Base-by-base conservation (phyloP, 2,888 invertebrate genomes). In the Agrochola lychnidis region DNA sequence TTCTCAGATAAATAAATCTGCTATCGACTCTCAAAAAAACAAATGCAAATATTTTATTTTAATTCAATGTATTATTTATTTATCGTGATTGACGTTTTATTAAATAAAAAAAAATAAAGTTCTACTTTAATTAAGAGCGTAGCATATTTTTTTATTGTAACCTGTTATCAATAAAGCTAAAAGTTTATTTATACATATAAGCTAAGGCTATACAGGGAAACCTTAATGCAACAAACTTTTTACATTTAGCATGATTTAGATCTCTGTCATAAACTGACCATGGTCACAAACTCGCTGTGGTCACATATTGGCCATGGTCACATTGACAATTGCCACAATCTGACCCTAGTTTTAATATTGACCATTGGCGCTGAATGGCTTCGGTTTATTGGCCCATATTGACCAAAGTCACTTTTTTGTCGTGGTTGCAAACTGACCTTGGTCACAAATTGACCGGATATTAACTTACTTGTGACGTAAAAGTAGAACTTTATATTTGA, bases 141-240 rank as follows among this genome's bases (percentile, higher is more conserved):
- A 48, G 5, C 2, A 62, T 45, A n/a, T 59, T 59, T 48, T 48
- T 57, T 57, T 36, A 40, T 62, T 51, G 22, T 51, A 57, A 62
- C n/a, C n/a, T 68, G 36, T 64, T 36, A 40, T 42, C 30, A 62
- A 40, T 71, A 56, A 73, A 72, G 51, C 71, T 66, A 51, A 66
- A 66, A 71, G 48, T 71, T 73, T 69, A 71, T 74, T 71, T 36
- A 61, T 5, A 69, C 73, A 81, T 5, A 69, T 78, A 81, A 81
- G 84, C 84, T 67, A 61, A 72, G 69, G 78, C 67, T 75, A 48
- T 73, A 84, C 74, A 84, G 84, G 78, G 78, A 74, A 62, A 63
- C 59, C 64, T 71, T 57, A 56, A 67, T 67, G 30, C 62, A 56
- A 36, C 22, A 72, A 61, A 25, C 40, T 53, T 73, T 64, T 70